Evolutionary conservation across 2,113 vertebrate genomes (phyloP).

Genomic region (Grus americana): DNA sequence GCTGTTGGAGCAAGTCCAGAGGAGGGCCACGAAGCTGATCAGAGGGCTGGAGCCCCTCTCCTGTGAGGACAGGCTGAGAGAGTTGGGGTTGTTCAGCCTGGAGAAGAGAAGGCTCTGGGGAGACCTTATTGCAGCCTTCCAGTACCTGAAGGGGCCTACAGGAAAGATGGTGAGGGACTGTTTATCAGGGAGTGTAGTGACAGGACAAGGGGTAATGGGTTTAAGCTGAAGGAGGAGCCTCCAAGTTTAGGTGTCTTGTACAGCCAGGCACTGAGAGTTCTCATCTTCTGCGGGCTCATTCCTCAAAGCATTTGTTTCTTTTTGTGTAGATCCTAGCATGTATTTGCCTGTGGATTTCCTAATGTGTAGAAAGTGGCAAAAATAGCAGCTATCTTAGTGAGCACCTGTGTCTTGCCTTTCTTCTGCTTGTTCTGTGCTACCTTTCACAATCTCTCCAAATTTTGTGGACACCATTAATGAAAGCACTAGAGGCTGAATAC

Average conservation of each 20-base stretch:
- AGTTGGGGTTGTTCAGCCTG: too few relatives aligned
- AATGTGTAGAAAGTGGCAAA: neutral
- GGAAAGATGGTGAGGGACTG: too few relatives aligned
- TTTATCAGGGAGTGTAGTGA: too few relatives aligned
- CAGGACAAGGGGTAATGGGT: too few relatives aligned
- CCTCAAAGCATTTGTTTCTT: neutral
- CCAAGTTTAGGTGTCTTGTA: neutral
- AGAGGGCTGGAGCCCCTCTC: too few relatives aligned
- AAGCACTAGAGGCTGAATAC: neutral
- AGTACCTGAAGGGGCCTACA: too few relatives aligned
- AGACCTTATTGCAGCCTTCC: too few relatives aligned
- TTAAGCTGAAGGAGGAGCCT: neutral
- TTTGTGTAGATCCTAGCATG: neutral
- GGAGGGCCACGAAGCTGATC: too few relatives aligned
- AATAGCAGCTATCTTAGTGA: neutral
- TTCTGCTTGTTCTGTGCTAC: neutral
- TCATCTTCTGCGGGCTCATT: neutral
- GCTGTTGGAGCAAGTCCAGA: too few relatives aligned
- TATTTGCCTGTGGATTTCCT: neutral
- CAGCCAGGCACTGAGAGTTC: neutral
- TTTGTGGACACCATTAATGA: neutral
- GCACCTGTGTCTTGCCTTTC: neutral
- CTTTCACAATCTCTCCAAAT: neutral
- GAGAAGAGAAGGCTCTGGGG: too few relatives aligned
- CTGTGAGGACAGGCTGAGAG: too few relatives aligned